phyloP scores from a whole-genome alignment of 2,797 vertebrate genomes.

The Gephyroberyx darwinii region DNA sequence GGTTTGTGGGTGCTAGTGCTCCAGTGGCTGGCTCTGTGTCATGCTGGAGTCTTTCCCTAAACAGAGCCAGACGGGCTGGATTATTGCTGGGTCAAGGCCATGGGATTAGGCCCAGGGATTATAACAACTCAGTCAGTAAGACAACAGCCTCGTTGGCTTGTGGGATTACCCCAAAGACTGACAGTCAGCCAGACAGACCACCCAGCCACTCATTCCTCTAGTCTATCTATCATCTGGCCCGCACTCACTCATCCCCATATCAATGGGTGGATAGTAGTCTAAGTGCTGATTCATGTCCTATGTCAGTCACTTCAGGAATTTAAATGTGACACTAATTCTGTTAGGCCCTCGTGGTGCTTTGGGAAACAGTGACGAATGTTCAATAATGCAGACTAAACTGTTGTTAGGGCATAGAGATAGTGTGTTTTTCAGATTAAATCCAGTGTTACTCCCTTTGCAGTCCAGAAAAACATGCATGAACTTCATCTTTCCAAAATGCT shows the following conservation, averaged over 20 bases:
- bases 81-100: conserved; percentile 71
- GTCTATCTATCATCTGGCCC: conserved; percentile 9
- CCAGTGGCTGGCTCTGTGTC: conserved; percentile 46
- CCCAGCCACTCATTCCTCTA: conserved; percentile 35
- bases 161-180: conserved; percentile 55
- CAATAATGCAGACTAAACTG: conserved; percentile 2
- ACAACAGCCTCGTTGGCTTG: conserved; percentile 45
- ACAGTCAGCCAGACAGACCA: conserved; percentile 22
- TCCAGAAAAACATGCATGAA: neutral
- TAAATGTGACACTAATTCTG: conserved; percentile 50
- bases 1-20: conserved; percentile 39
- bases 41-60: conserved; percentile 51
- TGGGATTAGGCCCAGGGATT: conserved; percentile 73
- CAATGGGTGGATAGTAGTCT: conserved; percentile 2
- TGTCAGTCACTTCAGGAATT: conserved; percentile 40
- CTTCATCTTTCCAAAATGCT: neutral
- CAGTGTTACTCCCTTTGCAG: neutral
- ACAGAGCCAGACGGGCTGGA: conserved; percentile 66
- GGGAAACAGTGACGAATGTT: conserved; percentile 23
- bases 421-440: neutral
- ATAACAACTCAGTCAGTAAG: conserved; percentile 72
- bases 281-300: conserved; percentile 36
- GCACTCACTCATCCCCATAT: neutral
- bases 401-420: neutral
- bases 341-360: conserved; percentile 21